Evolutionary conservation across 2,888 invertebrate species (phyloP).

Genomic region (Acanthacorydalis orientalis): DNA sequence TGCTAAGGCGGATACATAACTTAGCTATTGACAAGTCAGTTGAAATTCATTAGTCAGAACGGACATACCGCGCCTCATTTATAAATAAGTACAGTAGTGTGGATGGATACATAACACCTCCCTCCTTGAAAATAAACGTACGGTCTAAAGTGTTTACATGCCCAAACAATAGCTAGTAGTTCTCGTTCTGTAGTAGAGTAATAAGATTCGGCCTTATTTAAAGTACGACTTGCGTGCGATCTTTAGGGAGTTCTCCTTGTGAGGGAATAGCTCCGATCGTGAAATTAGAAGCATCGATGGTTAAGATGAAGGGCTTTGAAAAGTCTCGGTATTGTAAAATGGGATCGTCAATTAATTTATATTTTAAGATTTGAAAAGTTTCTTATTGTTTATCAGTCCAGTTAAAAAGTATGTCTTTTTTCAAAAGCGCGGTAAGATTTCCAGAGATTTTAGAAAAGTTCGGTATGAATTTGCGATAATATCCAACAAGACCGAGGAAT

Average conservation of each 20-base stretch:
- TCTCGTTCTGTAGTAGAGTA: constrained; percentile 21
- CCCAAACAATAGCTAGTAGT: constrained; percentile 20
- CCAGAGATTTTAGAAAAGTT: constrained; percentile 10
- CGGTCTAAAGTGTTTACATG: constrained; percentile 18
- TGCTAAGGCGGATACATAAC: too few relatives aligned
- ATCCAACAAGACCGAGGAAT: constrained; percentile 15
- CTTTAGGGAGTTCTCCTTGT: constrained; percentile 14
- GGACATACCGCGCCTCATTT: too few relatives aligned
- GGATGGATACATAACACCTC: too few relatives aligned
- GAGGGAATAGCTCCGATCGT: constrained; percentile 16
- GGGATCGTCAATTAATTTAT: background rate
- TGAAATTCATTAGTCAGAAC: too few relatives aligned
- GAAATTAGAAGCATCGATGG: constrained; percentile 15
- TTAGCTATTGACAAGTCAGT: too few relatives aligned
- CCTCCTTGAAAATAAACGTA: too few relatives aligned
- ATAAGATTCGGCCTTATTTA: constrained; percentile 18
- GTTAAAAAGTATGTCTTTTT: constrained; percentile 4
- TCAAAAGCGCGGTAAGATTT: constrained; percentile 2
- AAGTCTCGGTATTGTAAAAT: constrained; percentile 15
- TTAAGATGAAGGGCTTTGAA: constrained; percentile 14
- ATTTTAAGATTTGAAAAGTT: constrained; percentile 3
- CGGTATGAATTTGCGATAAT: constrained; percentile 17
- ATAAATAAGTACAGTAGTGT: too few relatives aligned
- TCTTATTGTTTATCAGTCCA: background rate
- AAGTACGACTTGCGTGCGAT: constrained; percentile 18